Base-by-base conservation (phyloP, 2,113 vertebrate species). In the Periophthalmus modestus region DNA sequence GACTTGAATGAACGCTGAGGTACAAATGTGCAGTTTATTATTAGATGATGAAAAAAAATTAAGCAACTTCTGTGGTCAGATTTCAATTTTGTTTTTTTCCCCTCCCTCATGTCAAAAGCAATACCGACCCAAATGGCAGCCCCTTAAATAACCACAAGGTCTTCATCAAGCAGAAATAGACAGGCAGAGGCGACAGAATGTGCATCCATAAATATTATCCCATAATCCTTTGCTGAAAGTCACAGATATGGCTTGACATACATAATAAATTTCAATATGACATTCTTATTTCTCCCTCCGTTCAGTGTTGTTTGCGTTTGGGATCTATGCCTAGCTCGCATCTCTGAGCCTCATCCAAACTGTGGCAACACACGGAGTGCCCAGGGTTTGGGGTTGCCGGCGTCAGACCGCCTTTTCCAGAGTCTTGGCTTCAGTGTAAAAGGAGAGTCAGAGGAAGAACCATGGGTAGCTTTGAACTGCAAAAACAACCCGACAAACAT, bases 401-500 rank as follows among this genome's bases (percentile, higher is more conserved):
- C 46, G 72, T 84, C 52, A 68, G 74, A 88, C 90, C 82, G 79
- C 82, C 82, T 83, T 82, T 84, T 76, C 86, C 71, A 68, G 65
- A 71, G 69, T 33, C 33, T 79, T 88, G 83, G 87, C 84, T 85
- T 7, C 7, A 43, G 39, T 66, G 28, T 68, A 77, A 78, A 69
- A 71, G 2, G 78, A 82, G 71, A n/a, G 73, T 73, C 74, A 71
- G 83, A 21, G 81, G 77, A 75, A 73, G 75, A 81, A 80, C 73
- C 58, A 74, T 81, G 68, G 74, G 66, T 15, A 43, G 62, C 72
- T 87, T 70, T 72, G 50, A 85, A 74, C 82, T 72, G 83, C 77
- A 83, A 34, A 90, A 89, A 88, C 85, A 89, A 89, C 89, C 77
- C 74, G n/a, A 61, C 73, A 59, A 5, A 24, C 66, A 72, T 77